Base-by-base conservation (phyloP, 1,140 invertebrate genomes). In the Campoletis sonorensis region DNA sequence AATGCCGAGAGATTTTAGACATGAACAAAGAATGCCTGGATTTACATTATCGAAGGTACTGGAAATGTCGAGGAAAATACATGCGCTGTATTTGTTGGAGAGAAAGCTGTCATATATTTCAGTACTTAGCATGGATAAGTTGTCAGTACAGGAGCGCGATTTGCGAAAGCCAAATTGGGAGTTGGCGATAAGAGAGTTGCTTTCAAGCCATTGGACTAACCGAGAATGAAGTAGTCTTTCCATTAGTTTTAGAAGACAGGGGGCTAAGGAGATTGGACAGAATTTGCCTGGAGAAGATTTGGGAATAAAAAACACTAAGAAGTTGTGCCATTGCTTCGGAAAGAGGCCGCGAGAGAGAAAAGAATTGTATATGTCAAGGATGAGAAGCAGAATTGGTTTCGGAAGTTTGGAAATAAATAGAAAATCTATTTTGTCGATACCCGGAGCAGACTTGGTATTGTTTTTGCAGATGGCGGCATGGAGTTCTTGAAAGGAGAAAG, bases 11-110 rank as follows among this genome's bases (percentile, higher is more conserved):
- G 8, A 8, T 45, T 37, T 72, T 0, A 72, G 70, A 23, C 33
- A 18, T 5, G 40, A 3, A 4, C n/a, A n/a, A 5, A 72, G 37
- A 49, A 72, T 70, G 4, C 27, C 18, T 0, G 68, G 68, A 4
- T 70, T 33, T 10, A 70, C 68, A 30, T 70, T 70, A n/a, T 70
- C 68, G 30, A 70, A 70, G 15, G 68, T 33, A 16, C 18, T 70
- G 7, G 68, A 70, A n/a, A 70, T 70, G 40, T 70, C 68, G 4
- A 70, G 30, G 30, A 70, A 70, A 18, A 40, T 70, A n/a, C 68
- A 70, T 4, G 68, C 68, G 16, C 16, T 70, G 68, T 33, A 37
- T 70, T 70, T 10, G 15, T 70, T 70, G 1, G 30, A 8, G 16
- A 30, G 30, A 16, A 70, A 70, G 18, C 30, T 37, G 4, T 27